A percentile compares a stretch with the other conserved stretches of the same genome.
Evolutionary conservation across 2,113 vertebrate species (phyloP).

Genomic region (Stigmatopora argus): DNA sequence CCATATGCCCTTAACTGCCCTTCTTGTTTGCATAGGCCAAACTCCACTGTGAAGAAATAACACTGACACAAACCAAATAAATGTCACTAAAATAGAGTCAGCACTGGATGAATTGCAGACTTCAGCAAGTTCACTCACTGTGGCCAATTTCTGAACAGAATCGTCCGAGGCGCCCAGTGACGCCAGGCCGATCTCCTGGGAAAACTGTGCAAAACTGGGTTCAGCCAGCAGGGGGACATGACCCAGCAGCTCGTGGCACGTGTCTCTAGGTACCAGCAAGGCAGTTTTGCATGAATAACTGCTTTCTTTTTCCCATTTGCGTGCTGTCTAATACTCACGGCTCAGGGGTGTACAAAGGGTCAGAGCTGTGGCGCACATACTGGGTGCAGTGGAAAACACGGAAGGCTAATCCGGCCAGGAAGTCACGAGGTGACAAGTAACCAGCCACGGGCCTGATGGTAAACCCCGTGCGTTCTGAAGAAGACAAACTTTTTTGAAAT

Average conservation of each 20-base stretch:
- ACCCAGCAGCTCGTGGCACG: conserved; percentile 94
- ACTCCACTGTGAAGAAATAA: conserved; percentile 98
- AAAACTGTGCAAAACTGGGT: conserved; percentile 97
- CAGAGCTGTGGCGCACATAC: conserved; percentile 93
- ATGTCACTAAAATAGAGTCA: neutral
- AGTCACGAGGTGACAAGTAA: conserved; percentile 92
- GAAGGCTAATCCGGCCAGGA: conserved; percentile 94
- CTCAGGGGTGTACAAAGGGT: conserved; percentile 96
- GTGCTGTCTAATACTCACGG: conserved; percentile 78
- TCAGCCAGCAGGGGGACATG: conserved; percentile 94
- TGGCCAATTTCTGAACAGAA: conserved; percentile 90
- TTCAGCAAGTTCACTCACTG: conserved; percentile 68
- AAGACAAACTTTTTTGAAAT: conserved; percentile 15
- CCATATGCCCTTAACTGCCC: conserved; percentile 89
- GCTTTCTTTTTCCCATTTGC: neutral
- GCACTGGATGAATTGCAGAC: neutral
- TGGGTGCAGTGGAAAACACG: conserved; percentile 98
- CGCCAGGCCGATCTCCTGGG: conserved; percentile 94
- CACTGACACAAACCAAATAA: conserved; percentile 70
- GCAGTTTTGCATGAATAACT: neutral
- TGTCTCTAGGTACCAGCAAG: conserved; percentile 73
- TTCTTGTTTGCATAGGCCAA: conserved; percentile 95
- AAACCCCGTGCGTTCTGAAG: conserved; percentile 87
- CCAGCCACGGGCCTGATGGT: conserved; percentile 94
- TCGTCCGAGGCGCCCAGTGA: conserved; percentile 97